Evolutionary conservation across 1,140 invertebrate species (phyloP).

Genomic region (Cotesia chilonis): DNA sequence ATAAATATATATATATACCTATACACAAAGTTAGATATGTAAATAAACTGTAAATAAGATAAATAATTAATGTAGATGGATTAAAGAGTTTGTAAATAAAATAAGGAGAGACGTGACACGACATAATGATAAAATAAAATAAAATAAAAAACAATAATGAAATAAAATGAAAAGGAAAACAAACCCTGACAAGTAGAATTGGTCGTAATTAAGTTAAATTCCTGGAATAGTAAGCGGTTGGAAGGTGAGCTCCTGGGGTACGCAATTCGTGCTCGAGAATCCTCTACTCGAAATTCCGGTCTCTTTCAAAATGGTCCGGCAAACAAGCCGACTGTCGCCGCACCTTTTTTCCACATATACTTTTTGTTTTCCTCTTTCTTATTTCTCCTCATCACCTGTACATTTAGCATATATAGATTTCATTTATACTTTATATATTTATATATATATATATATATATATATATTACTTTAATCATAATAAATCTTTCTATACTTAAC

Average conservation of each 20-base stretch:
- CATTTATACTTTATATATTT: no score
- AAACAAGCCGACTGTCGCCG: conserved; percentile 40
- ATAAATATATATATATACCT: not conserved
- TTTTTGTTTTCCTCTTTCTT: conserved; percentile 29
- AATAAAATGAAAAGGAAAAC: conserved; percentile 3
- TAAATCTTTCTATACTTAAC: no score
- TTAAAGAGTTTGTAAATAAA: not conserved
- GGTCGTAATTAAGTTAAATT: conserved; percentile 38
- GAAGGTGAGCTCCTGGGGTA: conserved; percentile 39
- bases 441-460: no score
- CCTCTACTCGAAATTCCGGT: conserved; percentile 39
- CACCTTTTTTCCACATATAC: conserved; percentile 27
- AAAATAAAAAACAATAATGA: not conserved
- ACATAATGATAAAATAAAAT: not conserved
- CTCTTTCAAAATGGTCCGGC: conserved; percentile 43
- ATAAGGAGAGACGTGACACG: not conserved
- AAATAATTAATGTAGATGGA: no score
- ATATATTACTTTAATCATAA: no score
- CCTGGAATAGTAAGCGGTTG: conserved; percentile 30
- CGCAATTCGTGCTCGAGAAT: conserved; percentile 29
- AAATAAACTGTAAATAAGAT: no score
- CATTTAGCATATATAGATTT: conserved; percentile 1
- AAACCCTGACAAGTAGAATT: conserved; percentile 30
- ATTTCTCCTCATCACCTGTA: conserved; percentile 13
- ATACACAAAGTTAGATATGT: not conserved